Conservation (phyloP, 1,140 invertebrate species). For the Zaprionus ornatus region DNA sequence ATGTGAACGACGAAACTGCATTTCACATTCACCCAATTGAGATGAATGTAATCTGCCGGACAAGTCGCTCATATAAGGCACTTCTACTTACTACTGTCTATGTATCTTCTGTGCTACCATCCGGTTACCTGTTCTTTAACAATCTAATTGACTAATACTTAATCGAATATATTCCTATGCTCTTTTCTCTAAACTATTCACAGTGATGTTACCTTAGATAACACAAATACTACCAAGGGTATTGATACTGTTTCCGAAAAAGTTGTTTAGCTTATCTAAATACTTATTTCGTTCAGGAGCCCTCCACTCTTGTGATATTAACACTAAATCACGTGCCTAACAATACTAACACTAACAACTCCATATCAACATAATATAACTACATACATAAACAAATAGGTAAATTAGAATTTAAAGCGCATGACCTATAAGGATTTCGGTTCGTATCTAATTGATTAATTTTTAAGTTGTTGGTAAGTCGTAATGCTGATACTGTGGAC, state of each 20-base stretch:
- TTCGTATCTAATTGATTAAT: slow-evolving; percentile 28
- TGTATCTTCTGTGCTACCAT: slow-evolving; percentile 33
- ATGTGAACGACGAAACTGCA: not conserved
- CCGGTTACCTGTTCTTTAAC: slow-evolving; percentile 46
- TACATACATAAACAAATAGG: not conserved
- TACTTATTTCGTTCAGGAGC: slow-evolving; percentile 36
- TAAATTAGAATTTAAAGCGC: slow-evolving; percentile 48
- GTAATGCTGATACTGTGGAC: slow-evolving; percentile 24
- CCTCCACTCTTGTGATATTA: slow-evolving; percentile 70
- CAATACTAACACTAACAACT: slow-evolving; percentile 56
- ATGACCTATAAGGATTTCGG: slow-evolving; percentile 30
- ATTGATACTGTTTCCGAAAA: slow-evolving; percentile 78
- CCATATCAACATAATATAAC: slow-evolving; percentile 31
- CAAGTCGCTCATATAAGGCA: not conserved
- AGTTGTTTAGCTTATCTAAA: slow-evolving; percentile 48
- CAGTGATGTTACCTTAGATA: slow-evolving; percentile 79
- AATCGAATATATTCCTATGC: slow-evolving; percentile 60
- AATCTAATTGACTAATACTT: slow-evolving; percentile 53
- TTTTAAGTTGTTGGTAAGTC: slow-evolving; percentile 45
- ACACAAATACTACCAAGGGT: slow-evolving; percentile 59
- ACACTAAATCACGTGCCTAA: slow-evolving; percentile 65
- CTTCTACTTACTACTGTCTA: not conserved
- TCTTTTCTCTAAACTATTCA: slow-evolving; percentile 64
- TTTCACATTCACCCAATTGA: not conserved
- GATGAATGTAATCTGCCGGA: not conserved